Evolutionary conservation across 2,888 invertebrate species (phyloP), one percentile per base, ranked within the genome.

Genomic region (Tetragnatha montana): DNA sequence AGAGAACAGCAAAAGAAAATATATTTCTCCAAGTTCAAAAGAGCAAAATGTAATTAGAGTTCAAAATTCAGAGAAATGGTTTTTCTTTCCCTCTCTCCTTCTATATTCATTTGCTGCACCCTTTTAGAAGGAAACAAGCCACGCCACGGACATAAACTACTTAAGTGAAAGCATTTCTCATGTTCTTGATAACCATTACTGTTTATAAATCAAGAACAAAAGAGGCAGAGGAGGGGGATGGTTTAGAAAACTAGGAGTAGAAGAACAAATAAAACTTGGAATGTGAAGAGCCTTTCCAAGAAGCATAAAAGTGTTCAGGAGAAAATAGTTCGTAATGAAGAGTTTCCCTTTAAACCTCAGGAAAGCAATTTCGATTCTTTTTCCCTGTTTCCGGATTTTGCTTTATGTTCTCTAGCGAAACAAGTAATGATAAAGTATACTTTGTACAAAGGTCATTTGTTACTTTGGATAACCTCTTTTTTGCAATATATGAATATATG

Each of bases 321-420:
- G 60, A 60, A 60, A 74, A 51, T 50, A 74, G 81, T n/a, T 19
- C 70, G 21, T 71, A 71, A 71, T 81, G 73, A 73, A 82, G 73
- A 22, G 73, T 60, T 73, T 22, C 78, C 60, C 60, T 60, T 78
- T 78, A 51, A 60, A 74, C 51, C 82, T 51, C 82, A 60, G 82
- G 10, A 74, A 74, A 60, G 82, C 82, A 74, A 82, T 82, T 82
- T 74, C 21, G 82, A 70, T 12, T 47, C 21, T 71, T 74, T 81
- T 81, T 71, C 50, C 17, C 21, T 47, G 21, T 8, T 17, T 14
- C 35, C 6, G 14, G 51, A 51, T 81, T 74, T 73, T 49, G 73
- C 74, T 82, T 21, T 51, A 21, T 78, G 47, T 60, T 6, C 17
- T n/a, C 51, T 51, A 60, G 22, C 60, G 51, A 35, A 78, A 60